phyloP scores from a whole-genome alignment of 2,113 vertebrate species.

The Poeciliopsis retropinna region DNA sequence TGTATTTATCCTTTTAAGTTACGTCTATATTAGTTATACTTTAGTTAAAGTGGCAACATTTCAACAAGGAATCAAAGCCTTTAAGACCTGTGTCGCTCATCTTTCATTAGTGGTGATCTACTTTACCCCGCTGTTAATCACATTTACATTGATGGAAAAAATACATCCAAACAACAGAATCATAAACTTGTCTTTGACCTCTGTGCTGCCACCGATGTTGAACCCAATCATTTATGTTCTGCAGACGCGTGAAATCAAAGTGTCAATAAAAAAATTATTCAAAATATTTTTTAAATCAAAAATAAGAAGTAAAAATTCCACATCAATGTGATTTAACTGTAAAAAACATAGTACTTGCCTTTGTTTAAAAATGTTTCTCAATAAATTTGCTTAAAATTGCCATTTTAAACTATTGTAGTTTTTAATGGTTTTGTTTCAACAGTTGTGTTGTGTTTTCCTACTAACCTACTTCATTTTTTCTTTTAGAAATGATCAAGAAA shows the following conservation, averaged over 20 bases:
- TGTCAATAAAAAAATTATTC: constrained; percentile 45
- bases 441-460: no score
- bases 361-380: no score
- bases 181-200: constrained; percentile 72
- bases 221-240: constrained; percentile 74
- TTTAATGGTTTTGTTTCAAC: no score
- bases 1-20: constrained; percentile 60
- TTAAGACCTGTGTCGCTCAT: constrained; percentile 65
- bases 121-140: constrained; percentile 57
- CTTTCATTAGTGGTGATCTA: constrained; percentile 63
- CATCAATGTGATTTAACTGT: neutral
- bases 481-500: no score
- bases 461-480: no score
- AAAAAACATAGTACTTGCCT: neutral
- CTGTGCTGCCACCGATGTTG: constrained; percentile 58
- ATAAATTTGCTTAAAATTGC: no score
- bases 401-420: no score
- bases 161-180: constrained; percentile 68
- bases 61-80: constrained; percentile 49
- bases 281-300: constrained; percentile 15
- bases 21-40: constrained; percentile 41
- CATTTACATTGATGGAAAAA: constrained; percentile 52
- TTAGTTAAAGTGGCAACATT: constrained; percentile 54
- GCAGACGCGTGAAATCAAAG: constrained; percentile 69
- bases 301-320: constrained; percentile 9